Percentiles rank a stretch among this genome's conserved stretches.
phyloP scores from a whole-genome alignment of 2,113 vertebrate genomes.

The Nymphicus hollandicus region DNA sequence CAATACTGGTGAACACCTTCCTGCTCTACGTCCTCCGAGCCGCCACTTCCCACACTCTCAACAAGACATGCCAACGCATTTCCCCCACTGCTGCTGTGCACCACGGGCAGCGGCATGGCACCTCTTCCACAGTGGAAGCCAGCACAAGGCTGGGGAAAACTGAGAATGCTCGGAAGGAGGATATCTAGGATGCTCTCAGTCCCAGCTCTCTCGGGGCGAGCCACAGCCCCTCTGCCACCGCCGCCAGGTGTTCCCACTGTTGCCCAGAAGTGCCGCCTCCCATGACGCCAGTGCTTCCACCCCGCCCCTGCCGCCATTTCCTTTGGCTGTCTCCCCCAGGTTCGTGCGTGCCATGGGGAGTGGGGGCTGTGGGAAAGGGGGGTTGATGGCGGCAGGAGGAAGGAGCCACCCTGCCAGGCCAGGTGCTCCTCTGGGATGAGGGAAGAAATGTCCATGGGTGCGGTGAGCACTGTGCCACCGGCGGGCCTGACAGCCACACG shows the following conservation, averaged over 20 bases:
- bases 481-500: too few relatives aligned
- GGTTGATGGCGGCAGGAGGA: too few relatives aligned
- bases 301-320: not conserved
- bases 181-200: not conserved
- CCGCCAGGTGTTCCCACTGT: too few relatives aligned
- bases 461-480: too few relatives aligned
- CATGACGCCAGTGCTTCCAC: too few relatives aligned
- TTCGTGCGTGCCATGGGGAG: not conserved
- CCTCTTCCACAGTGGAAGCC: too few relatives aligned
- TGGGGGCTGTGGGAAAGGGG: too few relatives aligned
- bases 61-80: rapidly evolving
- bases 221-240: too few relatives aligned
- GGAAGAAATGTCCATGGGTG: not conserved
- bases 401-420: not conserved
- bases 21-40: not conserved
- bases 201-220: not conserved
- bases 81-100: not conserved
- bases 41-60: not conserved
- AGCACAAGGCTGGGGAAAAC: too few relatives aligned
- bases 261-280: not conserved
- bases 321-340: not conserved
- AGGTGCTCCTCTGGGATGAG: too few relatives aligned
- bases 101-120: not conserved
- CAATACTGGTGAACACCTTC: rapidly evolving
- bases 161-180: not conserved